Evolutionary conservation across 2,113 vertebrate species (phyloP), one percentile per base, ranked within the genome.

Genomic region (Apistogramma diplotaenia): DNA sequence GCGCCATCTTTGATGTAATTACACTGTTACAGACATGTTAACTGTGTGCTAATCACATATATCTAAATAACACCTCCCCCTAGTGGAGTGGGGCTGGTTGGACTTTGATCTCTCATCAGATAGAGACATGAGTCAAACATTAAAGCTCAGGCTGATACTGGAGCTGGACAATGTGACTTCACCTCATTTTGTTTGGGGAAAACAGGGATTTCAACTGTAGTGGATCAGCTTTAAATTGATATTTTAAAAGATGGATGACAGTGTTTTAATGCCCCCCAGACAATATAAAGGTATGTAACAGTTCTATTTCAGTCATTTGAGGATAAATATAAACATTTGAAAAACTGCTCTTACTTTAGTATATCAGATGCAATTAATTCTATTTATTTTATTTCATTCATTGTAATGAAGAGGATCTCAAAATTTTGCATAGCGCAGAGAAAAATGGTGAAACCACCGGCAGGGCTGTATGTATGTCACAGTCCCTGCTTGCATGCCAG

Each of bases 231-330:
- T 33, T 76, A 23, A 71, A 21, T 8, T 19, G 35, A 21, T 11
- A 43, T 73, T 33, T 56, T 43, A 12, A 27, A 49, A 78, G 9
- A 55, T 75, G 55, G 58, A 85, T 21, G 49, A 73, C 7, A 53
- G 1, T 4, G 5, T 21, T 79, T 27, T 18, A 25, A n/a, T 71
- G 76, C 31, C 27, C 25, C 18, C 49, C 35, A 78, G 51, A 56
- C 25, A n/a, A 57, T 40, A 29, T 8, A 86, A 80, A 81, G 87
- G 86, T 89, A 76, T 9, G 83, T 21, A 54, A 13, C 12, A 54
- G 23, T 37, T 46, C 1, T 40, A 35, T 10, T 40, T 60, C 6
- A n/a, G 18, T 61, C 8, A 27, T 16, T 16, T 23, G 6, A 15
- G 49, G 18, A 10, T 27, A 51, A 51, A 51, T 18, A n/a, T n/a